Percentiles rank a stretch among this genome's conserved stretches.
These are phyloP conservation scores for Camponotus vicinus DNA, from an alignment of 1,140 invertebrate genomes.

Conservation along the genomic window DNA sequence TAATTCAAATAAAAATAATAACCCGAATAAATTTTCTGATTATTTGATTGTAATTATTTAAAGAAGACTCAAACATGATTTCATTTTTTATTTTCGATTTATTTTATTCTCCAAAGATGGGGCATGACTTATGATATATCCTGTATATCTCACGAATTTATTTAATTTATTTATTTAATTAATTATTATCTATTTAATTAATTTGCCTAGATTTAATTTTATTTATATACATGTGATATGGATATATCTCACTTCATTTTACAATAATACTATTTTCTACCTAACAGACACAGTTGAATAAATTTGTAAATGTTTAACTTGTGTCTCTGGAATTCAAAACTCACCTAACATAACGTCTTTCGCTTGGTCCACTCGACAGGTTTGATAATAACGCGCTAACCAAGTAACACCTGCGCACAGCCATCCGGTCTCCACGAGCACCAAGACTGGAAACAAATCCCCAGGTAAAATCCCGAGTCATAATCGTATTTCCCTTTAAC, in stretches of 20 bases:
- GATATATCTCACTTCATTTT: not conserved
- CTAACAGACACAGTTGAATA: not conserved
- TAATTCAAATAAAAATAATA: no score
- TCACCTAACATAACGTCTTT: conserved; percentile 93
- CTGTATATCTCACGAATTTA: not conserved
- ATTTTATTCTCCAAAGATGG: no score
- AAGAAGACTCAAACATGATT: no score
- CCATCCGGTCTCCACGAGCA: conserved; percentile 92
- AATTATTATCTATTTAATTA: not conserved
- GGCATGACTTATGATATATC: no score
- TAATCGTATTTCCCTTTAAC: not conserved
- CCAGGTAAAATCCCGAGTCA: conserved; percentile 3
- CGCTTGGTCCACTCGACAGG: conserved; percentile 89
- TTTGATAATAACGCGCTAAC: conserved; percentile 90
- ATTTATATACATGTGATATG: not conserved
- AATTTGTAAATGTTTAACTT: not conserved
- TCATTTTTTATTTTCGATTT: no score
- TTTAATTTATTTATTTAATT: not conserved
- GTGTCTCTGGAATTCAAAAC: conserved; percentile 65
- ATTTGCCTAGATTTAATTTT: not conserved
- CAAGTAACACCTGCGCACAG: conserved; percentile 91
- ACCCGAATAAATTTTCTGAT: no score
- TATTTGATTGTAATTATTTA: no score
- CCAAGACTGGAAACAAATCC: conserved; percentile 88
- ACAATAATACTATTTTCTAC: not conserved